Evolutionary conservation across 2,888 invertebrate species (phyloP), one percentile per base, ranked within the genome.

Genomic region (Aphodius sticticus): DNA sequence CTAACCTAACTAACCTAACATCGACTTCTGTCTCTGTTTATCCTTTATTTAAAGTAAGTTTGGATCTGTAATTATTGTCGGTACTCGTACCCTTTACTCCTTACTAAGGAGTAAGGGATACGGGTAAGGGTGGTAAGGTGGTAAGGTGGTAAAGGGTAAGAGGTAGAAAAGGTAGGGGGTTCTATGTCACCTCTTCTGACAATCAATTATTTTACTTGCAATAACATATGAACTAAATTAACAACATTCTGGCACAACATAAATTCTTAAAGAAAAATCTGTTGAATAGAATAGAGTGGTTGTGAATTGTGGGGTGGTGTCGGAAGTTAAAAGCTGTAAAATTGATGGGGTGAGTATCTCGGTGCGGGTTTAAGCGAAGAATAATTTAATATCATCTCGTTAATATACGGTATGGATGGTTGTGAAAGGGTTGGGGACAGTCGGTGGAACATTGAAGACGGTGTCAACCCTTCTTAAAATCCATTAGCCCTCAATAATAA

Each of bases 401-500:
- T 53, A 53, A 53, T 53, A 53, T 53, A 53, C 53, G 53, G 53
- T 53, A 53, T 53, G 53, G 53, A 77, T 77, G 12, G 14, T 9
- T 7, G 35, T 35, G 74, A 74, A 74, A 35, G 74, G 74, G 35
- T 74, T 78, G 72, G 37, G 71, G 76, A 77, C 76, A 70, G 74
- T 37, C n/a, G 74, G 74, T 53, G 53, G 53, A 53, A 53, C 53
- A 53, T 53, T 53, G 82, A 83, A 83, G 83, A 83, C 81, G 80
- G 84, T 85, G 85, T 86, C 87, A 88, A 88, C 89, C 89, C 89
- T 89, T 89, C 87, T 88, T 88, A 88, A 89, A 89, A 89, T 89
- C 89, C 89, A 89, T 89, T 89, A 89, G 89, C 88, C 88, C 86
- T 86, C 88, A 88, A 88, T 89, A 89, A 89, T 89, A 89, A 88